Conservation (phyloP, 2,113 vertebrate genomes). For the Zootoca vivipara region DNA sequence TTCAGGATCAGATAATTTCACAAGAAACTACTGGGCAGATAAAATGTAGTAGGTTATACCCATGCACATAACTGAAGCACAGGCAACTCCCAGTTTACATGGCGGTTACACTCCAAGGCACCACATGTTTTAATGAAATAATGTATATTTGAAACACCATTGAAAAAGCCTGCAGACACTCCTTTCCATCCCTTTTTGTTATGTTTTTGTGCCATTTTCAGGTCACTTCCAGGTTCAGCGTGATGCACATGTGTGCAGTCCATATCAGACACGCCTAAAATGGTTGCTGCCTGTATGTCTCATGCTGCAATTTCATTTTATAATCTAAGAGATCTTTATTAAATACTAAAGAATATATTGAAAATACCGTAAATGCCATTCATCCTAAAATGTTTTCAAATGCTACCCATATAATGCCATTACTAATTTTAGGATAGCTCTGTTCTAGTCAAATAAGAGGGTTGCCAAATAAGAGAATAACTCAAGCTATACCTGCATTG, state of each 20-base stretch:
- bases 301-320: neutral
- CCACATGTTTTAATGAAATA: no score
- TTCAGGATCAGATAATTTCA: neutral
- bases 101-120: no score
- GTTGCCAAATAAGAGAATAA: neutral
- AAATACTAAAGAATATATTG: neutral
- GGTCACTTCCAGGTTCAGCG: no score
- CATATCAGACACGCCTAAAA: no score
- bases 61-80: neutral
- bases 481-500: neutral
- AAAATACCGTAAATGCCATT: neutral
- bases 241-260: no score
- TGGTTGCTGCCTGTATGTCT: neutral
- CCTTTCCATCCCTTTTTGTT: no score
- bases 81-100: no score
- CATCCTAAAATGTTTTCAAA: neutral
- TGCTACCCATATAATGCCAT: neutral
- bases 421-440: neutral
- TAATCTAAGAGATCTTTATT: neutral
- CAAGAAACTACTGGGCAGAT: neutral
- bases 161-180: no score
- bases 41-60: neutral
- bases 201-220: no score
- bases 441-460: neutral
- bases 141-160: no score